phyloP scores from a whole-genome alignment of 2,797 vertebrate genomes.

The Cygnus olor region DNA sequence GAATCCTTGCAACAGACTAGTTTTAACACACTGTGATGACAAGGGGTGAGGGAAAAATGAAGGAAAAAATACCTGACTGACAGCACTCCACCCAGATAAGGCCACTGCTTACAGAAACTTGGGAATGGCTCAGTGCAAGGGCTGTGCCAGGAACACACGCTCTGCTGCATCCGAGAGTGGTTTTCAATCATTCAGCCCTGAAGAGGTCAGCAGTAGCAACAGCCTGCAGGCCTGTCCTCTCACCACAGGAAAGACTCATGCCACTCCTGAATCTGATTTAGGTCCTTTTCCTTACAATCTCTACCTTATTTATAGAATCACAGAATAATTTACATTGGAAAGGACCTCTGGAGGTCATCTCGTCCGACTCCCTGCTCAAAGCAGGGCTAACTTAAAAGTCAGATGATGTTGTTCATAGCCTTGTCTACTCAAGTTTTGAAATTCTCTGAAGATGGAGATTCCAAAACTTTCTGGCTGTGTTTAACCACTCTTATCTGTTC shows the following conservation, averaged over 20 bases:
- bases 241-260: slow-evolving; percentile 46
- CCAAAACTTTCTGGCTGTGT: background rate
- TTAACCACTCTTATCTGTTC: background rate
- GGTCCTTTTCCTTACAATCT: slow-evolving; percentile 14
- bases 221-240: slow-evolving; percentile 17
- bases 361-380: background rate
- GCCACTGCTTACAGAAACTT: slow-evolving; percentile 19
- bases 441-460: slow-evolving; percentile 1
- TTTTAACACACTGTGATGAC: background rate
- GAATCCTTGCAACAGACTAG: background rate
- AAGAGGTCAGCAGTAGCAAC: slow-evolving; percentile 26
- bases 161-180: slow-evolving; percentile 6
- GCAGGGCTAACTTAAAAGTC: slow-evolving; percentile 5
- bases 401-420: background rate
- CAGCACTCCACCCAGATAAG: slow-evolving; percentile 64
- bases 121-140: slow-evolving; percentile 34
- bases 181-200: slow-evolving; percentile 38
- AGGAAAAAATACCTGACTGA: slow-evolving; percentile 59
- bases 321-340: slow-evolving; percentile 49
- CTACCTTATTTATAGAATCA: slow-evolving; percentile 53
- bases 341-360: slow-evolving; percentile 31
- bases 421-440: slow-evolving; percentile 2
- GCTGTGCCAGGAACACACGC: slow-evolving; percentile 38
- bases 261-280: slow-evolving; percentile 58
- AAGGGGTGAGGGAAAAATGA: slow-evolving; percentile 38